Conservation (phyloP, 1,140 invertebrate species). For the Pseudobourletiella spinata region DNA sequence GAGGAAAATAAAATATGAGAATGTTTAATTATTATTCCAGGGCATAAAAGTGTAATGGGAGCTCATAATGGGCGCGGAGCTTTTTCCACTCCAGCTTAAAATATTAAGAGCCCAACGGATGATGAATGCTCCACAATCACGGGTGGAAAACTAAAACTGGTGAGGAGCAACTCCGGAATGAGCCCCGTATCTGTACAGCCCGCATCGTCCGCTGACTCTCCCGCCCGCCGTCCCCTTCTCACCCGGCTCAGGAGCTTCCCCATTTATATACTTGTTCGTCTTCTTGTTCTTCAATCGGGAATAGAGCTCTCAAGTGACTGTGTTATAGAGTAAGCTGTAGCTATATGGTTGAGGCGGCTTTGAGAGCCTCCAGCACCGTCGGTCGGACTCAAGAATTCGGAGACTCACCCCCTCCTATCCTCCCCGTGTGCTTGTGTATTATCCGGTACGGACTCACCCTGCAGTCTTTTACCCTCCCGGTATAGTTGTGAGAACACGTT, state of each 20-base stretch:
- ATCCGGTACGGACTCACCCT: too few species aligned
- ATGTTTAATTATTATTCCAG: slow-evolving; percentile 33
- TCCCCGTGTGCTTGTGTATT: too few species aligned
- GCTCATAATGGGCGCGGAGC: slow-evolving; percentile 27
- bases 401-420: too few species aligned
- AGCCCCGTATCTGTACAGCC: not conserved
- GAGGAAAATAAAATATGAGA: slow-evolving; percentile 32
- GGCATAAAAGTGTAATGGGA: slow-evolving; percentile 34
- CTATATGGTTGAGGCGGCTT: too few species aligned
- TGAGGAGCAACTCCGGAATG: not conserved
- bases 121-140: slow-evolving; percentile 29
- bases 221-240: not conserved
- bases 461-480: too few species aligned
- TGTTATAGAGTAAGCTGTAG: too few species aligned
- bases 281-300: too few species aligned
- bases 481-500: too few species aligned
- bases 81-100: slow-evolving; percentile 20
- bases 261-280: not conserved
- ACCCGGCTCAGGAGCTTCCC: not conserved
- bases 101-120: slow-evolving; percentile 28
- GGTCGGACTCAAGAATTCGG: too few species aligned
- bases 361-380: too few species aligned
- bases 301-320: not conserved
- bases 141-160: too few species aligned
- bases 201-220: not conserved